These are phyloP conservation scores for Porites cylindrica DNA, from an alignment of 92 coral and sea anemone genomes.

Conservation along the genomic window DNA sequence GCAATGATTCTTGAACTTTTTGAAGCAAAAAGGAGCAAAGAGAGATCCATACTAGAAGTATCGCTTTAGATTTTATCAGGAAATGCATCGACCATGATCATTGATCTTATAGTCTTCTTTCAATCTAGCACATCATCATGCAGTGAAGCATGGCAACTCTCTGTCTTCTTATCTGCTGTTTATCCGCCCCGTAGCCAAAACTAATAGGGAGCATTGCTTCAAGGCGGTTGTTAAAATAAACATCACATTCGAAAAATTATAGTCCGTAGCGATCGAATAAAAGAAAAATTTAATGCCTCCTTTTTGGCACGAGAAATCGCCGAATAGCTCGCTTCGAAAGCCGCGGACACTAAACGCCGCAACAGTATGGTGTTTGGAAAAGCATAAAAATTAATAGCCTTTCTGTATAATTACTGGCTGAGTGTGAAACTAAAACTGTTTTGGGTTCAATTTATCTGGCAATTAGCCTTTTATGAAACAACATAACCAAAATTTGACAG, in stretches of 20 bases:
- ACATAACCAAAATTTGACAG: conserved; percentile 35
- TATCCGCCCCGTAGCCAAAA: conserved; percentile 34
- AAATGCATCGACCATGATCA: conserved; percentile 14
- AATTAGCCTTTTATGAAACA: conserved; percentile 44
- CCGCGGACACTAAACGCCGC: neutral
- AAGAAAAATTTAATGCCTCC: conserved; percentile 1
- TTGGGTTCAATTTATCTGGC: conserved; percentile 47
- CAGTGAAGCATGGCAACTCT: neutral
- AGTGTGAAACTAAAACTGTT: conserved; percentile 44
- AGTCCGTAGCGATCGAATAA: neutral
- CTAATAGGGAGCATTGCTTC: neutral
- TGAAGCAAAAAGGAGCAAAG: neutral
- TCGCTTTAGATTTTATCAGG: conserved; percentile 41
- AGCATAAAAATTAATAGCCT: conserved; percentile 52
- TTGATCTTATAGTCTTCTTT: conserved; percentile 17
- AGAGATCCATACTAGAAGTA: conserved; percentile 11
- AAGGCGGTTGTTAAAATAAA: conserved; percentile 23
- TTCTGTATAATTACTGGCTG: conserved; percentile 38
- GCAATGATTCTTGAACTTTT: conserved; percentile 8
- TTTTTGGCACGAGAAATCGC: conserved; percentile 20
- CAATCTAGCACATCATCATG: conserved; percentile 7
- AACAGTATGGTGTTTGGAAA: conserved; percentile 15
- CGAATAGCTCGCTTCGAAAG: neutral
- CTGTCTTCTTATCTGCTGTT: conserved; percentile 13
- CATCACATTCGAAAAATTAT: conserved; percentile 3